Conservation (phyloP, 2,888 invertebrate species). For the Nezara viridula region DNA sequence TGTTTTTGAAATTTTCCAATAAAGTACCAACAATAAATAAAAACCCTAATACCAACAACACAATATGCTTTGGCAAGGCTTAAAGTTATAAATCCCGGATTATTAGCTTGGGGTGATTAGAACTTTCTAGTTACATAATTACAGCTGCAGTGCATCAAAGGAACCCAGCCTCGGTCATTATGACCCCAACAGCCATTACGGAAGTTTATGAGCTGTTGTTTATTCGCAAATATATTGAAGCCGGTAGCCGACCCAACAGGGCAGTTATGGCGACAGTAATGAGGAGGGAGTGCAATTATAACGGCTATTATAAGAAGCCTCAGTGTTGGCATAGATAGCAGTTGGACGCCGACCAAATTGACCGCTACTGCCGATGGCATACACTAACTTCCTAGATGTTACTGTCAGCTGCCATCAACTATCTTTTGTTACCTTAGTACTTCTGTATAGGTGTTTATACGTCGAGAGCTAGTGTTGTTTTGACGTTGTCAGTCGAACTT, state of each 20-base stretch:
- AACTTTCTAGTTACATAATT: background rate
- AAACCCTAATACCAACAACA: too few relatives aligned
- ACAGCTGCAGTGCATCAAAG: conserved; percentile 5
- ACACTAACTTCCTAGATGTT: background rate
- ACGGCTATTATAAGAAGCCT: background rate
- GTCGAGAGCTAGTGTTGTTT: background rate
- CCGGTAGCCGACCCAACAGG: background rate
- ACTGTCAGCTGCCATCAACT: background rate
- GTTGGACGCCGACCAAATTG: background rate
- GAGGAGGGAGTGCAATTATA: background rate
- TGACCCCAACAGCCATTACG: background rate
- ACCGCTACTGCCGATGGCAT: background rate
- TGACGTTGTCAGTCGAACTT: background rate
- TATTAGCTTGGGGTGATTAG: background rate
- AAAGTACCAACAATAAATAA: too few relatives aligned
- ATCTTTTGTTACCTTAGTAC: too few relatives aligned
- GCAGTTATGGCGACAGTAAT: conserved; percentile 6
- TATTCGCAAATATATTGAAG: background rate
- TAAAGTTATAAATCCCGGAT: background rate
- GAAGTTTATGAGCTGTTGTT: background rate
- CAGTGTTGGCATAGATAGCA: background rate
- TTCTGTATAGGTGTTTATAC: too few relatives aligned
- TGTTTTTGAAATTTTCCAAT: too few relatives aligned
- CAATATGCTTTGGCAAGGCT: background rate
- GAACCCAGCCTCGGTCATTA: background rate